Conservation (phyloP, 30 jellyfish, hydroid and myxozoan species). For the Nemopilema nomurai region DNA sequence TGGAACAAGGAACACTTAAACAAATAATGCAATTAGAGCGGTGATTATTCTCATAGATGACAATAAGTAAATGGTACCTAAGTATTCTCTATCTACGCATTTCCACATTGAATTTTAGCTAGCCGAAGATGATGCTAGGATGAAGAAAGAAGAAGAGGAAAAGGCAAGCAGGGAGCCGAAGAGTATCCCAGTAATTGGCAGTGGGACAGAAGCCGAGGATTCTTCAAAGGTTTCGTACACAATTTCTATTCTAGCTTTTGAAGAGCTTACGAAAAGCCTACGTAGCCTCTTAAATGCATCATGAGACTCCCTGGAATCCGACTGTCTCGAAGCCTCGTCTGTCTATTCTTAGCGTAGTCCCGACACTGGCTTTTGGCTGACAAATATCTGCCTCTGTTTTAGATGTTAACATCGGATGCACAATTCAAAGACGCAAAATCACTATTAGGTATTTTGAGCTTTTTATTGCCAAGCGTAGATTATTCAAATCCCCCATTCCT, state of each 20-base stretch:
- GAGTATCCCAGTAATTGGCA: conserved; percentile 87
- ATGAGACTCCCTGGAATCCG: too few relatives aligned
- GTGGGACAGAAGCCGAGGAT: conserved; percentile 41
- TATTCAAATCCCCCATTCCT: too few relatives aligned
- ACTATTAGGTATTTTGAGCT: conserved; percentile 19
- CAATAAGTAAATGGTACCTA: too few relatives aligned
- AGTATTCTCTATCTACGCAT: neutral
- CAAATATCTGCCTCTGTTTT: neutral
- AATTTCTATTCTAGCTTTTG: too few relatives aligned
- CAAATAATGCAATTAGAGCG: too few relatives aligned
- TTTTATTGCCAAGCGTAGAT: too few relatives aligned
- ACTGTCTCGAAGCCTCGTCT: too few relatives aligned
- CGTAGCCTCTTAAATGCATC: too few relatives aligned
- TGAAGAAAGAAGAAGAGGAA: conserved; percentile 69
- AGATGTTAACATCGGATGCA: neutral
- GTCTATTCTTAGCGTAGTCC: too few relatives aligned
- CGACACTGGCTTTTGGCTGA: neutral
- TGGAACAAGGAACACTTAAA: too few relatives aligned
- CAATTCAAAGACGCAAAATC: conserved; percentile 40
- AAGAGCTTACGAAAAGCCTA: too few relatives aligned
- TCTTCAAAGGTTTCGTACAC: conserved; percentile 15
- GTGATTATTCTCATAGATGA: too few relatives aligned
- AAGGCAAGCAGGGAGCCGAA: conserved; percentile 62
- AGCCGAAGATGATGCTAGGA: conserved; percentile 78
- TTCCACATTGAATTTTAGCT: conserved; percentile 29